Evolutionary conservation across 2,888 invertebrate genomes (phyloP).

Genomic region (Leucoptera coffeella): DNA sequence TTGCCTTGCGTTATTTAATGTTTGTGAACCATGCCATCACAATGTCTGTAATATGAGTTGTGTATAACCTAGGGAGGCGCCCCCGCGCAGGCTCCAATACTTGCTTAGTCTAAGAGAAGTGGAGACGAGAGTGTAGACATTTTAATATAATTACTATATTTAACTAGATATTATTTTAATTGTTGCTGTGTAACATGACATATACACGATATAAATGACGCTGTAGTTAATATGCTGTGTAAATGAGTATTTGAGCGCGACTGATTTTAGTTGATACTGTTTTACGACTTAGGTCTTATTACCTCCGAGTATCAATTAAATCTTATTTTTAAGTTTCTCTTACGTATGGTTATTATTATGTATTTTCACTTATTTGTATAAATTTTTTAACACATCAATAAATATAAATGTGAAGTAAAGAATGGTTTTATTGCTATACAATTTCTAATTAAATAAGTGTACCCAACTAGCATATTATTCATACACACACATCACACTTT

Average conservation of each 20-base stretch:
- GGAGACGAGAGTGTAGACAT: constrained; percentile 28
- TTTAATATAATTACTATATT: no score
- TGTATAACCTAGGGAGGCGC: no score
- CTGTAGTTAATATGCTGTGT: constrained; percentile 6
- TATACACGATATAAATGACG: constrained; percentile 14
- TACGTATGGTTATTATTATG: constrained; percentile 37
- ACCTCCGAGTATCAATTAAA: constrained; percentile 53
- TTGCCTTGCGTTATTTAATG: no score
- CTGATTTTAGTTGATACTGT: constrained; percentile 44
- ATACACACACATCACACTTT: no score
- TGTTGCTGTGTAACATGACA: constrained; percentile 31
- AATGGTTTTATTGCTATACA: no score
- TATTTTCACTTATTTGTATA: constrained; percentile 51
- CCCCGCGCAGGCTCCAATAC: no score
- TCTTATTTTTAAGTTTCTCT: constrained; percentile 34
- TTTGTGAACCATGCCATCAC: constrained; percentile 46
- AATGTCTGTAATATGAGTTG: no score
- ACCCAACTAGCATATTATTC: no score
- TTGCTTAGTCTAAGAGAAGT: constrained; percentile 22
- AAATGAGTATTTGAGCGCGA: constrained; percentile 21
- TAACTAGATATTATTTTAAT: constrained; percentile 31
- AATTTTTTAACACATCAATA: constrained; percentile 52
- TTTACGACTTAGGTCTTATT: constrained; percentile 43
- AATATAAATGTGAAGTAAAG: constrained; percentile 46
- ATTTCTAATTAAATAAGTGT: no score